Evolutionary conservation across 2,113 vertebrate species (phyloP), one percentile per base, ranked within the genome.

Genomic region (Hystrix cristata): DNA sequence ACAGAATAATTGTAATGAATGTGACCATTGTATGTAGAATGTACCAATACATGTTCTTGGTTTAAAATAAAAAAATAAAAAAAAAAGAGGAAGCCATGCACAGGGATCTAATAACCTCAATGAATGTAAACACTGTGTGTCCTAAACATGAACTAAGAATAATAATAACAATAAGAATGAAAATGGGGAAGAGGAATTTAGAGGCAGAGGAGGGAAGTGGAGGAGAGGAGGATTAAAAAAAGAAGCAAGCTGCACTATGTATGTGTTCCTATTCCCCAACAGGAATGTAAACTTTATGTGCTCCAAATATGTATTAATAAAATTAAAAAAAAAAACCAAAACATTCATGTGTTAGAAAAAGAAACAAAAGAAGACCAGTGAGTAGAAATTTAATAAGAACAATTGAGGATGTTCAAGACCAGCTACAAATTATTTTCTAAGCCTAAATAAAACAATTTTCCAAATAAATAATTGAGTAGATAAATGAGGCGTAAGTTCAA

Each of bases 381-480:
- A n/a, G 46, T 15, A 89, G 18, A 92, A 48, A 65, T 55, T 72
- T 64, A 67, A 53, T 46, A 74, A n/a, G 48, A 87, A 82, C 64
- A 84, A 23, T 48, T 21, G 67, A 69, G 15, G 11, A 57, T 15
- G 51, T 76, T 74, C n/a, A 81, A 86, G 12, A 89, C 8, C 4
- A 81, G 13, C 7, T 23, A 1, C 74, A 85, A 48, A 34, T 55
- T 57, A 69, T 76, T 64, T 82, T 57, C 16, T 89, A 64, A 67
- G 19, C 21, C 3, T 74, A 76, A 88, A 29, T 76, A 67, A 83
- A 91, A 72, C 19, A 80, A 67, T 46, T 65, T 76, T 74, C 21
- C 11, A 85, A 89, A 78, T 97, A 94, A 96, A 95, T 89, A 91
- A 91, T 91, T 88, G 38, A 94, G 12, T 59, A 53, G 59, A 38